Base-by-base conservation (phyloP, 2,888 invertebrate genomes). In the Crossocerus cetratus region DNA sequence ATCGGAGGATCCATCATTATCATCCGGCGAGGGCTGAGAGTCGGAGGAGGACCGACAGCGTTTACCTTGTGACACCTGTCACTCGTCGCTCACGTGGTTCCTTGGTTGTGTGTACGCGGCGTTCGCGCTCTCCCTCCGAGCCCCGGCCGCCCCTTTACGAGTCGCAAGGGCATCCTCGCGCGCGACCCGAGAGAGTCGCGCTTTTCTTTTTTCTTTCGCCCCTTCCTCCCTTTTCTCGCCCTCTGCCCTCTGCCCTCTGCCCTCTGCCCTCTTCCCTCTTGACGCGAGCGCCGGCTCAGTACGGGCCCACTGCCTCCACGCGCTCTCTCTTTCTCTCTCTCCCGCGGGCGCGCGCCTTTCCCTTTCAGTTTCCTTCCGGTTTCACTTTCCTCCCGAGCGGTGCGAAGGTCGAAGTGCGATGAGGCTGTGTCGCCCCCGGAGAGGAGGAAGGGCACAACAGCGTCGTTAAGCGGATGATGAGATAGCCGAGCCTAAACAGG, bases 21-120 rank as follows among this genome's bases (percentile, higher is more conserved):
- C 49, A 16, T 45, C 16, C 45, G 44, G 14, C 16, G 16, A 22
- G 53, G 11, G 23, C 8, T 57, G 53, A 61, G 70, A 53, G 32
- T 32, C 32, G 8, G 8, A 32, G 1, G 32, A 32, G 32, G 8
- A 32, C 32, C 45, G 44, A 55, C 67, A 59, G 59, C 67, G 63
- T 66, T 76, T 69, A 71, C 74, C 71, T 71, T 67, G 65, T 68
- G 72, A 59, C 74, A 70, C 69, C 69, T 67, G 69, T 69, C 67
- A 66, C 71, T 57, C 64, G 58, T 64, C 61, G 71, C 53, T 62
- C 76, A 69, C 77, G 74, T 74, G 74, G 62, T 55, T 56, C 49
- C 14, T 32, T 32, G 8, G 8, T 32, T 32, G 32, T 32, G 32
- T 32, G 16, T 65, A 44, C 23, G 18, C 65, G 21, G 32, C 11